These are phyloP conservation scores for Ligdia adustata DNA, from an alignment of 2,888 invertebrate genomes.

Conservation along the genomic window DNA sequence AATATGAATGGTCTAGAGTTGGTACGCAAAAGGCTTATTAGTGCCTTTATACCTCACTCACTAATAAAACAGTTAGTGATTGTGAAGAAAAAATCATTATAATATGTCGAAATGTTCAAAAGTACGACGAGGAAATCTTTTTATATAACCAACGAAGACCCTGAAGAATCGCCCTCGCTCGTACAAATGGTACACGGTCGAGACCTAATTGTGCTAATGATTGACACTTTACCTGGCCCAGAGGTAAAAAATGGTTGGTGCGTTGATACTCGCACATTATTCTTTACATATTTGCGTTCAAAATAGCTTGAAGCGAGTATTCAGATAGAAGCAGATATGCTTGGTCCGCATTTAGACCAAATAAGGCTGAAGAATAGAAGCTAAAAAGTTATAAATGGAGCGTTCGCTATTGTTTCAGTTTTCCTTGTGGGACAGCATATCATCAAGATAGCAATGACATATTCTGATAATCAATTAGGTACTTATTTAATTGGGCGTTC, in stretches of 20 bases:
- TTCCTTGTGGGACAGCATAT: conserved; percentile 9
- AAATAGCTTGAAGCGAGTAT: conserved; percentile 10
- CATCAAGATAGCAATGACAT: too few relatives aligned
- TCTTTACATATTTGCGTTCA: conserved; percentile 11
- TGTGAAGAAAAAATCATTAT: too few relatives aligned
- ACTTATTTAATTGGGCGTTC: too few relatives aligned
- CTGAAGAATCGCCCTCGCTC: conserved; percentile 31
- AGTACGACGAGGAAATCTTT: conserved; percentile 13
- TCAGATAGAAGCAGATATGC: conserved; percentile 4
- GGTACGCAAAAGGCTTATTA: neutral
- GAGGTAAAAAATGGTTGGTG: conserved; percentile 11
- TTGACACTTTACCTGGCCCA: conserved; percentile 24
- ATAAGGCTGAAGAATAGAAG: conserved; percentile 12
- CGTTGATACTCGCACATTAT: conserved; percentile 9
- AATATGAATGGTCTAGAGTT: neutral
- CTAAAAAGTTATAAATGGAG: conserved; percentile 10
- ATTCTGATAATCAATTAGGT: too few relatives aligned
- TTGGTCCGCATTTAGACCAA: conserved; percentile 14
- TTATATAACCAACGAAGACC: conserved; percentile 20
- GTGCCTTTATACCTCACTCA: too few relatives aligned
- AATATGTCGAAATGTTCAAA: neutral
- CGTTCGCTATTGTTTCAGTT: neutral
- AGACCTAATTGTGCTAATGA: conserved; percentile 30
- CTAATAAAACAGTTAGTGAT: too few relatives aligned
- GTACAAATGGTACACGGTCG: conserved; percentile 35